Conservation (phyloP, 2,113 vertebrate genomes). For the Nesogale talazaci region DNA sequence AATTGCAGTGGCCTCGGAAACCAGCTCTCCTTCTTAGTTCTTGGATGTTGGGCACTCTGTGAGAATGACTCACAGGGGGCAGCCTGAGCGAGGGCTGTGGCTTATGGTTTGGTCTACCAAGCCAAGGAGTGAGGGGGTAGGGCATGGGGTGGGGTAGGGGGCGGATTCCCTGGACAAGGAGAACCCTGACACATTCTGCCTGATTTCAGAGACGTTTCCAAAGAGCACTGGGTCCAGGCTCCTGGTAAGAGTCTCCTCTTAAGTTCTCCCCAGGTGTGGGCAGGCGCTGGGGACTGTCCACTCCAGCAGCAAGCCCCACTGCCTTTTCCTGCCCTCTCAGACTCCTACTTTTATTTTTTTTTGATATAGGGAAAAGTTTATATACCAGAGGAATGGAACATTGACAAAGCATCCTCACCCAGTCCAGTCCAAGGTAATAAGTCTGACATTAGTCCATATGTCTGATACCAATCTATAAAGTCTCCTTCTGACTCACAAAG, state of each 20-base stretch:
- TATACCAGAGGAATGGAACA: too few relatives aligned
- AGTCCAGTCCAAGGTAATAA: too few relatives aligned
- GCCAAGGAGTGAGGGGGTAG: not conserved
- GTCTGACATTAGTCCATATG: too few relatives aligned
- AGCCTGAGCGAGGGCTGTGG: not conserved
- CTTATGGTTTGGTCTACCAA: conserved; percentile 7
- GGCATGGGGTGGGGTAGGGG: too few relatives aligned
- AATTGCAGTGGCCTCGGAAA: not conserved
- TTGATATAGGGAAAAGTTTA: too few relatives aligned
- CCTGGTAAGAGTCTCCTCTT: not conserved
- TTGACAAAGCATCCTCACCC: too few relatives aligned
- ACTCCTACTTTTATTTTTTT: not conserved
- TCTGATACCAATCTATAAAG: too few relatives aligned
- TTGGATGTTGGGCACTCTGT: not conserved
- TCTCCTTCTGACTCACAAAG: too few relatives aligned
- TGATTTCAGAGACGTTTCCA: not conserved
- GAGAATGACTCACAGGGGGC: not conserved
- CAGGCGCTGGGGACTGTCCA: not conserved
- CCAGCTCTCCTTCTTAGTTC: not conserved
- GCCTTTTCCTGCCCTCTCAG: not conserved
- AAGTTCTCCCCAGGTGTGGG: not conserved
- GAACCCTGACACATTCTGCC: too few relatives aligned
- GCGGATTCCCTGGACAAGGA: not conserved
- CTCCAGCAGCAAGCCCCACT: fast-evolving
- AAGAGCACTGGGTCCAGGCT: not conserved